phyloP scores from a whole-genome alignment of 1,140 invertebrate genomes.

The Euura saliciscinereae region DNA sequence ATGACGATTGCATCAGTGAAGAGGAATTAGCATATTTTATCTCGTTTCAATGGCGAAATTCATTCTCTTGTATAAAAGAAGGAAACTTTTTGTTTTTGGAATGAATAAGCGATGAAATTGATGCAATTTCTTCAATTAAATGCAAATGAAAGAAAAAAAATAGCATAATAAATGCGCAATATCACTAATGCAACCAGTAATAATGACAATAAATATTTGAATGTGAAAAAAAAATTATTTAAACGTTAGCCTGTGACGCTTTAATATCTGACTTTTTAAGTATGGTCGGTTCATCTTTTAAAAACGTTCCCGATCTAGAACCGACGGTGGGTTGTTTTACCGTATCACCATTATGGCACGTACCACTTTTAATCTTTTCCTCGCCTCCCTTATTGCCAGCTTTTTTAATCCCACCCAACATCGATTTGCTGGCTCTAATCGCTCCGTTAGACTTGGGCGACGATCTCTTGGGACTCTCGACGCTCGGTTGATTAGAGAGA shows the following conservation, averaged over 20 bases:
- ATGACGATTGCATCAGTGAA: too few species aligned
- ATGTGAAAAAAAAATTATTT: conserved; percentile 18
- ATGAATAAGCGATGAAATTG: background rate
- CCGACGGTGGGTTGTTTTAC: conserved; percentile 54
- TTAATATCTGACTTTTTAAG: conserved; percentile 59
- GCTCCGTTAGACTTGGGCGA: conserved; percentile 48
- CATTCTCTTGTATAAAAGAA: too few species aligned
- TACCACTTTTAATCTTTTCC: conserved; percentile 40
- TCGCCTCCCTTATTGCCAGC: conserved; percentile 30
- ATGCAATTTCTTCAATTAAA: background rate
- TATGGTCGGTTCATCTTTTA: conserved; percentile 72
- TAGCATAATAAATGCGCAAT: background rate
- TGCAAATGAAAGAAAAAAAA: background rate
- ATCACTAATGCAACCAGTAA: conserved; percentile 8
- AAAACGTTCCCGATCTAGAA: conserved; percentile 72
- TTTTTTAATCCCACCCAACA: conserved; percentile 25
- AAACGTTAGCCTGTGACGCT: conserved; percentile 50
- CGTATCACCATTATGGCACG: conserved; percentile 47
- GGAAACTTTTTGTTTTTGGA: background rate
- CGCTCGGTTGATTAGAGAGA: conserved; percentile 34
- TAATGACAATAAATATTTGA: background rate
- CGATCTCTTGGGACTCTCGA: conserved; percentile 49
- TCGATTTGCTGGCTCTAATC: conserved; percentile 33
- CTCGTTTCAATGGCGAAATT: too few species aligned
- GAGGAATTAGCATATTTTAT: too few species aligned